phyloP scores from a whole-genome alignment of 2,797 vertebrate species.

The Diplodus sargus region DNA sequence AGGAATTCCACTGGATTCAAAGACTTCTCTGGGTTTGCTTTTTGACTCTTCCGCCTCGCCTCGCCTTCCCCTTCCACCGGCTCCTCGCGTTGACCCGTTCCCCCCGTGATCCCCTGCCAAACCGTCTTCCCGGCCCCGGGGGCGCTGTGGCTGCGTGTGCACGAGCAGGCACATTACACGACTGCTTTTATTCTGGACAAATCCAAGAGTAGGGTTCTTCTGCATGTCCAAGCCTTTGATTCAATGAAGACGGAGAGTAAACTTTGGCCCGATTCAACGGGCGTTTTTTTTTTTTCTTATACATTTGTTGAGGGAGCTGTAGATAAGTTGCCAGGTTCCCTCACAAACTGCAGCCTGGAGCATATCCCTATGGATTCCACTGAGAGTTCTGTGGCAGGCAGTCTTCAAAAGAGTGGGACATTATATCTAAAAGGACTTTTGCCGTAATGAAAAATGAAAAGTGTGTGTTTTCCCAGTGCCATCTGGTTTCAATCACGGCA shows the following conservation, averaged over 20 bases:
- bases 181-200: constrained; percentile 31
- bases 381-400: constrained; percentile 43
- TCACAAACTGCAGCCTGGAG: constrained; percentile 25
- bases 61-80: constrained; percentile 36
- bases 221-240: constrained; percentile 48
- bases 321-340: constrained; percentile 44
- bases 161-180: constrained; percentile 38
- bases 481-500: constrained; percentile 77
- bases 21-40: constrained; percentile 76
- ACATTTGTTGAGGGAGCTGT: constrained; percentile 40
- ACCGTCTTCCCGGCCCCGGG: constrained; percentile 63
- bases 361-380: constrained; percentile 37
- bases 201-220: constrained; percentile 33
- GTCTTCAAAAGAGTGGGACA: constrained; percentile 54
- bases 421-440: constrained; percentile 55
- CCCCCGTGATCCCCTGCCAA: constrained; percentile 64
- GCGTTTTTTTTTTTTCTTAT: not conserved
- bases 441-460: constrained; percentile 79
- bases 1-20: constrained; percentile 85
- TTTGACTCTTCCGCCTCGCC: constrained; percentile 69
- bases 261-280: constrained; percentile 41
- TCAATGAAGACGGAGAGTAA: constrained; percentile 37
- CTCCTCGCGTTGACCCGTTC: constrained; percentile 75
- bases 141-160: constrained; percentile 43
- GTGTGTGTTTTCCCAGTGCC: constrained; percentile 70